Conservation (phyloP, 2,797 vertebrate species). For the Spinus pinus region DNA sequence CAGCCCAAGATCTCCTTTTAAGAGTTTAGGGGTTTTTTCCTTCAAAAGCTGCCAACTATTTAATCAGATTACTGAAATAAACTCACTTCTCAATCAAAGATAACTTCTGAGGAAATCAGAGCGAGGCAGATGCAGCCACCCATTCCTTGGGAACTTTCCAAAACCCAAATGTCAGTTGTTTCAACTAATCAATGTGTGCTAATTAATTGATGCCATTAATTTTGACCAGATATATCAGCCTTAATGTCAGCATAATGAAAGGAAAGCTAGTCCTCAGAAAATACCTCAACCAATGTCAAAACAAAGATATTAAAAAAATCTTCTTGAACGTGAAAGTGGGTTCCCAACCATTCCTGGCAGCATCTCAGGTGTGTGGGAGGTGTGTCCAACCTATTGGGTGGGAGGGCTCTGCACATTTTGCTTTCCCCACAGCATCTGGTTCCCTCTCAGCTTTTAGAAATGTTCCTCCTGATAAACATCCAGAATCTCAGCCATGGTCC, state of each 20-base stretch:
- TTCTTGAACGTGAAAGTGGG: background rate
- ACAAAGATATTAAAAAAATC: rapidly evolving
- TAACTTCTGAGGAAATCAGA: background rate
- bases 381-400: background rate
- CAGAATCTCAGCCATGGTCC: background rate
- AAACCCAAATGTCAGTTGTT: background rate
- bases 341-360: background rate
- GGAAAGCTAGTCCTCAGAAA: background rate
- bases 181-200: background rate
- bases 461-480: rapidly evolving
- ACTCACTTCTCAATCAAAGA: background rate
- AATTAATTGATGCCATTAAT: background rate
- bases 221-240: background rate
- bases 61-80: background rate
- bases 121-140: background rate
- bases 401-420: background rate
- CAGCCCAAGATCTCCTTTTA: background rate
- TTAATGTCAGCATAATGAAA: background rate
- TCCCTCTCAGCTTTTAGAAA: background rate
- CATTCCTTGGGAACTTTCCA: background rate
- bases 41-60: background rate
- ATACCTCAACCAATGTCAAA: background rate
- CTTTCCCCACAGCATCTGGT: background rate
- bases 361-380: background rate
- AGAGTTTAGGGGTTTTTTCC: background rate